phyloP scores from a whole-genome alignment of 2,797 vertebrate species.

The Anguilla anguilla region DNA sequence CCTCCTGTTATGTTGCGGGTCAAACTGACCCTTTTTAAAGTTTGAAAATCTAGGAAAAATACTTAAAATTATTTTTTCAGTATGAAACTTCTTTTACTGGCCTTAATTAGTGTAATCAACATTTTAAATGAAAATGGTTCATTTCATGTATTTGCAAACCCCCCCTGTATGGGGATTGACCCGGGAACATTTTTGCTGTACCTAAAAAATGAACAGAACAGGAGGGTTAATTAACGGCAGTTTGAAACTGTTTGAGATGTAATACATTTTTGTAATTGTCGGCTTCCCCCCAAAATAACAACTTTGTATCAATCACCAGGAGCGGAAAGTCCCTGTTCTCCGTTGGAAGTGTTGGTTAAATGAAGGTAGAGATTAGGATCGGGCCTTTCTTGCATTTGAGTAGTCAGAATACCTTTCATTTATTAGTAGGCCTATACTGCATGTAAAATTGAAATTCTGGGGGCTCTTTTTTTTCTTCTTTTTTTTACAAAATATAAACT shows the following conservation, averaged over 20 bases:
- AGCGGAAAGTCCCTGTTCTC: neutral
- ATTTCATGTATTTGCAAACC: no score
- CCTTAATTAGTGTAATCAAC: no score
- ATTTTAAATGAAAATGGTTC: no score
- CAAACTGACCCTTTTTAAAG: no score
- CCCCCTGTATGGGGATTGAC: no score
- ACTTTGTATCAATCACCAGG: neutral
- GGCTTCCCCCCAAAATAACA: neutral
- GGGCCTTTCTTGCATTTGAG: neutral
- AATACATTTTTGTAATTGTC: slow-evolving; percentile 42
- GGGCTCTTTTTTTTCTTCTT: neutral
- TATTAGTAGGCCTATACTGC: neutral
- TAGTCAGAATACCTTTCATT: neutral
- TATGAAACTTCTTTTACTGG: no score
- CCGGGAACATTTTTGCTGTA: no score
- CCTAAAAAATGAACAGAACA: no score
- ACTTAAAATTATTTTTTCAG: no score
- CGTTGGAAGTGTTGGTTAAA: neutral
- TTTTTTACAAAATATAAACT: neutral
- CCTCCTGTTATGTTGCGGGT: no score
- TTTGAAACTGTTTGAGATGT: slow-evolving; percentile 45
- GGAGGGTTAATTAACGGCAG: slow-evolving; percentile 34
- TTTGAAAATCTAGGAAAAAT: no score
- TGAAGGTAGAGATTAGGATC: neutral
- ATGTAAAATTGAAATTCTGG: neutral